These are phyloP conservation scores for Nymphalis polychloros DNA, from an alignment of 2,888 invertebrate species.

Conservation along the genomic window DNA sequence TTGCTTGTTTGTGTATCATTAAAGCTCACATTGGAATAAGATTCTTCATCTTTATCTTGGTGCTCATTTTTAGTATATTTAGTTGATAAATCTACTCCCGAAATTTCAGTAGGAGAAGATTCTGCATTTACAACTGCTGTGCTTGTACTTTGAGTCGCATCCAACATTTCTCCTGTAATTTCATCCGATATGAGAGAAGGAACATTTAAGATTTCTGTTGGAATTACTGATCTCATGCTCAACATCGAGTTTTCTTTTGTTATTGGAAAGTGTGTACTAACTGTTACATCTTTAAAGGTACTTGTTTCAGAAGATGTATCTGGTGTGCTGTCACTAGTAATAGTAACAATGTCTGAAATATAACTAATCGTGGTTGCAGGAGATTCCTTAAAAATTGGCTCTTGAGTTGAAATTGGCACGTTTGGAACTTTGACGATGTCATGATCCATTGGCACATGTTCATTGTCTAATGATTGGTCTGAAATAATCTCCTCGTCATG, in stretches of 20 bases:
- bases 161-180: constrained; percentile 53
- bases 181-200: constrained; percentile 59
- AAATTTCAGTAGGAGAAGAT: constrained; percentile 24
- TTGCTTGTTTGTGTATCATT: constrained; percentile 22
- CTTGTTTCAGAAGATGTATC: constrained; percentile 44
- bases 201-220: constrained; percentile 62
- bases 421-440: constrained; percentile 50
- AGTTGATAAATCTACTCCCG: constrained; percentile 16
- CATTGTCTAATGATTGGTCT: constrained; percentile 59
- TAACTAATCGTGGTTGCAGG: constrained; percentile 49
- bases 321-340: constrained; percentile 46
- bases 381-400: constrained; percentile 46
- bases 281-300: constrained; percentile 41
- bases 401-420: constrained; percentile 47
- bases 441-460: constrained; percentile 52
- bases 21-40: constrained; percentile 25
- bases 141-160: constrained; percentile 45
- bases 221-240: constrained; percentile 68
- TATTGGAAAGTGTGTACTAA: constrained; percentile 46
- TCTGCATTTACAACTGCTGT: constrained; percentile 40
- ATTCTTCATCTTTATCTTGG: constrained; percentile 22
- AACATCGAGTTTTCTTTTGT: constrained; percentile 61
- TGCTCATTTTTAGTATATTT: constrained; percentile 24
- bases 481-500: constrained; percentile 69
- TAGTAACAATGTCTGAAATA: constrained; percentile 43